phyloP scores from a whole-genome alignment of 1,140 invertebrate genomes.

The Aricia agestis region DNA sequence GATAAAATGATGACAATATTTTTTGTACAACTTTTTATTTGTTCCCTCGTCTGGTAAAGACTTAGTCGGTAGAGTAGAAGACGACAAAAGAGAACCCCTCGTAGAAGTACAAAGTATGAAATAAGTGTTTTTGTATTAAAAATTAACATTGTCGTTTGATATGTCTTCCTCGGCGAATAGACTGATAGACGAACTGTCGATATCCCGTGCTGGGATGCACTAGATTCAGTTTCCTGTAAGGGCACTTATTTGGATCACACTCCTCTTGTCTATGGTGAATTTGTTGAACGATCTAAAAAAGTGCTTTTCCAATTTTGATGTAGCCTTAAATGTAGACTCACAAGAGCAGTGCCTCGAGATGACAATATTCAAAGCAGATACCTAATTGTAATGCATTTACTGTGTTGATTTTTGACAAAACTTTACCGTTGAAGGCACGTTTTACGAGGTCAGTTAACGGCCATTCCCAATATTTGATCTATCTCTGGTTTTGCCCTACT shows the following conservation, averaged over 20 bases:
- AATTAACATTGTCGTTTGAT: constrained; percentile 46
- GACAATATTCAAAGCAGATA: constrained; percentile 30
- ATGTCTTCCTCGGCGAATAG: constrained; percentile 65
- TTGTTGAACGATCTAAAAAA: constrained; percentile 45
- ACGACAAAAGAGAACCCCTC: constrained; percentile 45
- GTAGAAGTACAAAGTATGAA: constrained; percentile 68
- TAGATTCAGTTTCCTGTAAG: constrained; percentile 58
- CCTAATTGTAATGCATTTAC: constrained; percentile 18
- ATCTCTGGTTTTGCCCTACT: too few relatives aligned
- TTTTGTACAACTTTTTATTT: constrained; percentile 65
- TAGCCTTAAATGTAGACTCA: constrained; percentile 34
- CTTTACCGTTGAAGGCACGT: background rate
- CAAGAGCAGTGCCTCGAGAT: constrained; percentile 34
- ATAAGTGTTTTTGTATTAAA: constrained; percentile 44
- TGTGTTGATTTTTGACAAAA: constrained; percentile 15
- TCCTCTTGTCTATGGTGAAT: constrained; percentile 26
- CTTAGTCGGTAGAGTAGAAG: constrained; percentile 40
- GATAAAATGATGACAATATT: constrained; percentile 65
- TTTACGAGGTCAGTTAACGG: background rate
- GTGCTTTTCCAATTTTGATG: constrained; percentile 50
- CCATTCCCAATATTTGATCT: too few relatives aligned
- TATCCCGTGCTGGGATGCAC: constrained; percentile 71
- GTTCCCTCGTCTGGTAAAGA: constrained; percentile 38
- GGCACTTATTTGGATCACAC: constrained; percentile 59
- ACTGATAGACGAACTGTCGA: constrained; percentile 50